These are phyloP conservation scores for Paramormyrops hopkinsi DNA, from an alignment of 2,797 vertebrate species.

Conservation along the genomic window DNA sequence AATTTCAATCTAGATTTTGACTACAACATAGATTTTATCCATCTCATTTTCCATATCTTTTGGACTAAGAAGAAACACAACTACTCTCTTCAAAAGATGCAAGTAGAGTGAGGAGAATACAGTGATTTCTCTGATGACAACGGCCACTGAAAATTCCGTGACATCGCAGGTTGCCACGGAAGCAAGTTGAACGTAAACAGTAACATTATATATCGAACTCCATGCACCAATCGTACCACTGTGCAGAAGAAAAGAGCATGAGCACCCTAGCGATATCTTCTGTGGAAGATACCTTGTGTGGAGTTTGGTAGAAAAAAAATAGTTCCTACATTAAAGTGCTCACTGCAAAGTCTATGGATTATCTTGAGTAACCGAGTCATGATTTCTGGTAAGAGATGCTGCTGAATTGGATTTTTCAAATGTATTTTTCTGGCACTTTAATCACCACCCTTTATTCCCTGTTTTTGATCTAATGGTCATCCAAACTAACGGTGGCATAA, in stretches of 20 bases:
- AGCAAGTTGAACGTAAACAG: background rate
- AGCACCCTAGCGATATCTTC: background rate
- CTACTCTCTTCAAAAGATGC: background rate
- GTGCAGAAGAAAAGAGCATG: no score
- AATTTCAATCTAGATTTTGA: background rate
- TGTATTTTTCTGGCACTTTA: background rate
- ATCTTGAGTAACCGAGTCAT: background rate
- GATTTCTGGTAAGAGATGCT: background rate
- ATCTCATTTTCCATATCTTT: background rate
- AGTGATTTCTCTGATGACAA: background rate
- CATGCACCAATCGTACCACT: background rate
- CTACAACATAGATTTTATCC: background rate
- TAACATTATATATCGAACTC: background rate
- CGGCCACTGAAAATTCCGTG: background rate
- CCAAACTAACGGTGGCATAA: background rate
- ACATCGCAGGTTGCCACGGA: background rate
- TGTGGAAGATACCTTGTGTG: background rate
- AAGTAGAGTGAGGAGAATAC: background rate
- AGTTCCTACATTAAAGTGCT: background rate
- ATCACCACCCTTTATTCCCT: background rate
- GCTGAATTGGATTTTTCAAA: background rate
- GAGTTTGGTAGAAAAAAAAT: background rate
- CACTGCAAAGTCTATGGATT: background rate
- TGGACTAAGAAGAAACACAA: background rate
- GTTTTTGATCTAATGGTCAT: background rate